A percentile compares a stretch with the other conserved stretches of the same genome.
Evolutionary conservation across 37 sponge, comb jelly and placozoan species (phyloP).

Genomic region (Trichoplax adhaerens): DNA sequence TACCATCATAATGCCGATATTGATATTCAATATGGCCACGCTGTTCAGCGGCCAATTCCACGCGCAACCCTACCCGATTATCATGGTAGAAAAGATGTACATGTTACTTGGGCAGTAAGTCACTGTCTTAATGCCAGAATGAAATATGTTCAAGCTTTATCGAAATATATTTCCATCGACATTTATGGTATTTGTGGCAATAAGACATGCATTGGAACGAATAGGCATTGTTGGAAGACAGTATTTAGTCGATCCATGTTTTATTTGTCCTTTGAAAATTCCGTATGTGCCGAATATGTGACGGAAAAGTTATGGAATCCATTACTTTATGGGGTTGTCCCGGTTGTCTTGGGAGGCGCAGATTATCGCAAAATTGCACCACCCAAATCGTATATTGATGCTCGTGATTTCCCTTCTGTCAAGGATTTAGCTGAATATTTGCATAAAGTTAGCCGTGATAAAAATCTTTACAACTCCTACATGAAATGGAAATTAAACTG

Average conservation of each 20-base stretch:
- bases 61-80: too few relatives aligned
- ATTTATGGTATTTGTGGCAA: too few relatives aligned
- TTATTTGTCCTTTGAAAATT: not conserved
- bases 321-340: not conserved
- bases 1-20: too few relatives aligned
- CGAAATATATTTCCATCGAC: too few relatives aligned
- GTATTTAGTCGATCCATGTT: not conserved
- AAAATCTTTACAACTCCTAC: not conserved
- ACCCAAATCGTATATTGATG: not conserved
- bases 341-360: conserved; percentile 2
- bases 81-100: too few relatives aligned
- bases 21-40: too few relatives aligned
- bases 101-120: too few relatives aligned
- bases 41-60: too few relatives aligned
- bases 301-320: not conserved
- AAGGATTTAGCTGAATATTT: not conserved
- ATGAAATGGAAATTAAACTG: not conserved
- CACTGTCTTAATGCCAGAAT: too few relatives aligned
- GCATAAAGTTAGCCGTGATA: not conserved
- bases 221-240: too few relatives aligned
- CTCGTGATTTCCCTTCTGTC: not conserved
- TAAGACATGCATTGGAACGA: too few relatives aligned
- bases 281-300: conserved; percentile 1
- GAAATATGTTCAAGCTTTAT: too few relatives aligned
- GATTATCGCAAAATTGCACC: conserved; percentile 1